Base-by-base conservation (phyloP, 2,113 vertebrate species). In the Prunella fulvescens region DNA sequence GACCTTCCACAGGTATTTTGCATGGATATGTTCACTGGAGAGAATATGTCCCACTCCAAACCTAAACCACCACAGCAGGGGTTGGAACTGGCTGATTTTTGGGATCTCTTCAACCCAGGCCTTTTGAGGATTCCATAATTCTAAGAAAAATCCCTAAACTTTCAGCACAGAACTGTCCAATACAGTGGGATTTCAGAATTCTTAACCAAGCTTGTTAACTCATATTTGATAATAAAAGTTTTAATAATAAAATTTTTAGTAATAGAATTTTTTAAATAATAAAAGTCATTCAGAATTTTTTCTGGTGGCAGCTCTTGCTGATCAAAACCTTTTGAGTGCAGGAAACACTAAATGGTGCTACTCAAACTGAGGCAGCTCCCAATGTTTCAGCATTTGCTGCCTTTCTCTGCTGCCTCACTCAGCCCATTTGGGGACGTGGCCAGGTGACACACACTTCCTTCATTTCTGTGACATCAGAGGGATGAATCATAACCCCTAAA, bases 351-450 rank as follows among this genome's bases (percentile, higher is more conserved):
- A 69, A 11, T 29, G 20, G 9, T 23, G 54, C 29, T 42, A 5
- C 82, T 67, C 16, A 62, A 12, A 37, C 44, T 5, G 29, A 58
- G 37, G 58, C 53, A 77, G 11, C n/a, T 50, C 67, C 33, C 48
- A 5, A 0, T 10, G 13, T 53, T 61, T n/a, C 22, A 10, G 10
- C 14, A 17, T 64, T 66, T 12, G 0, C 51, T 65, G 53, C 39
- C 31, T 53, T 69, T 42, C 22, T 54, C n/a, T 45, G 54, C 25
- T 47, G n/a, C 35, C 35, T 58, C 39, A 37, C 77, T 67, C 53
- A 35, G 50, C 39, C 56, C 33, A 1, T 26, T 4, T 60, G 54
- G 53, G 73, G 72, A 33, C 1, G 0, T 12, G 45, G 24, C 74
- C 66, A 45, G 45, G 76, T 86, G 82, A 90, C 76, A 86, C 65